Evolutionary conservation across 2,888 invertebrate species (phyloP), one percentile per base, ranked within the genome.

Genomic region (Eremobia ochroleuca): DNA sequence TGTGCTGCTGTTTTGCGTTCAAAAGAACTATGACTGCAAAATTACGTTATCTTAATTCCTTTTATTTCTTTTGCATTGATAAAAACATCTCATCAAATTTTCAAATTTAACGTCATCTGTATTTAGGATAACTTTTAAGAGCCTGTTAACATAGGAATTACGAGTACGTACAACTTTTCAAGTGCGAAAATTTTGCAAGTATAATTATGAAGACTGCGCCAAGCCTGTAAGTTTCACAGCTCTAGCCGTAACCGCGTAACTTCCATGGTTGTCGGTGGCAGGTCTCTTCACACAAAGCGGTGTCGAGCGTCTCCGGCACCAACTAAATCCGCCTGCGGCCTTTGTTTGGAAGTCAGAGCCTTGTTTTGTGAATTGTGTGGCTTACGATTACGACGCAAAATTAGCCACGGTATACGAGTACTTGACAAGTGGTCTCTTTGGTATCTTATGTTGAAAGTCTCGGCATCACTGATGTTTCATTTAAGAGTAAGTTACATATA

Each of bases 261-360:
- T 82, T 80, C 37, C 58, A 37, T 34, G 49, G 28, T n/a, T 77
- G 64, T 65, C 43, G 64, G 28, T n/a, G 69, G 69, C 64, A 65
- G 49, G 55, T 81, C 43, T 68, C 21, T 37, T 78, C 28, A 46
- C 21, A 69, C 77, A 43, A 68, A 67, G 81, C 49, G 58, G 40
- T 59, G 52, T 64, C 34, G 61, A 43, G 55, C 13, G 52, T 43
- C 28, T 34, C 25, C 37, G 18, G n/a, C 69, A 37, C 31, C 65
- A 65, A 65, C 68, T 58, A 64, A 43, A 43, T 31, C 2, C 28
- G 21, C 28, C 37, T 59, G 34, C 67, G 55, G 46, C 40, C 43
- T 62, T 75, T 79, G 61, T 79, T 31, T 37, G 46, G 31, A 49
- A 28, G 31, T 3, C 31, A 55, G 21, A 67, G 34, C n/a, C 18